Percentiles rank a stretch among this genome's conserved stretches.
phyloP scores from a whole-genome alignment of 2,888 invertebrate species.

The Diplolepis rosae region DNA sequence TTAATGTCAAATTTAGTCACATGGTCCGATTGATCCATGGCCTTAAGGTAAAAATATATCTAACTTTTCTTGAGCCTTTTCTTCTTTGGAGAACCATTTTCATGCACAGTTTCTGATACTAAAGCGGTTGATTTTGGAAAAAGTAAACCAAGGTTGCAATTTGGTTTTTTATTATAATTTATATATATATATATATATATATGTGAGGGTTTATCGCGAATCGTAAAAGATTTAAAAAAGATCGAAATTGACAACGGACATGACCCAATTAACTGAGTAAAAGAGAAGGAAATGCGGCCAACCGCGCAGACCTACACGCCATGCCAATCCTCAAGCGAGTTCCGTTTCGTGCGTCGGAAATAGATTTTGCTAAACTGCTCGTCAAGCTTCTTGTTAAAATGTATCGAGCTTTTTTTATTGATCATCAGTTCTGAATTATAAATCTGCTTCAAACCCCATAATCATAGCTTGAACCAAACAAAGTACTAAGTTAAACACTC shows the following conservation, averaged over 20 bases:
- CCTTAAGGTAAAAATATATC: too few species aligned
- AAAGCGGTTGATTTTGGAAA: background rate
- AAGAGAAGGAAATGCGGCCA: conserved; percentile 71
- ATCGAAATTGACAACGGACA: conserved; percentile 64
- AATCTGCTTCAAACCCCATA: background rate
- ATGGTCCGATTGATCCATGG: too few species aligned
- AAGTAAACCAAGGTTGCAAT: background rate
- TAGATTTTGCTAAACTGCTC: conserved; percentile 65
- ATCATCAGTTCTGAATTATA: background rate
- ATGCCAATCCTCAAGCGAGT: conserved; percentile 65
- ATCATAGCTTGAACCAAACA: background rate
- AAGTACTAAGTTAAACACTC: too few species aligned
- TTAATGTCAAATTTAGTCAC: too few species aligned
- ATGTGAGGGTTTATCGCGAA: background rate
- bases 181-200: too few species aligned
- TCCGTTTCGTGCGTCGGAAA: conserved; percentile 66
- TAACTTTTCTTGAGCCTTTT: too few species aligned
- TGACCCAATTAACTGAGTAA: conserved; percentile 68
- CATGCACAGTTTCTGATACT: too few species aligned
- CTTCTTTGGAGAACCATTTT: too few species aligned
- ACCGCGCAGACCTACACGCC: conserved; percentile 59
- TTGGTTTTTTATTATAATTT: too few species aligned
- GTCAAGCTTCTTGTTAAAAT: conserved; percentile 50
- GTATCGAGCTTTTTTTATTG: conserved; percentile 9
- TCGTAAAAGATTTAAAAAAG: conserved; percentile 41